phyloP scores from a whole-genome alignment of 2,113 vertebrate species.

The Aramus guarauna region DNA sequence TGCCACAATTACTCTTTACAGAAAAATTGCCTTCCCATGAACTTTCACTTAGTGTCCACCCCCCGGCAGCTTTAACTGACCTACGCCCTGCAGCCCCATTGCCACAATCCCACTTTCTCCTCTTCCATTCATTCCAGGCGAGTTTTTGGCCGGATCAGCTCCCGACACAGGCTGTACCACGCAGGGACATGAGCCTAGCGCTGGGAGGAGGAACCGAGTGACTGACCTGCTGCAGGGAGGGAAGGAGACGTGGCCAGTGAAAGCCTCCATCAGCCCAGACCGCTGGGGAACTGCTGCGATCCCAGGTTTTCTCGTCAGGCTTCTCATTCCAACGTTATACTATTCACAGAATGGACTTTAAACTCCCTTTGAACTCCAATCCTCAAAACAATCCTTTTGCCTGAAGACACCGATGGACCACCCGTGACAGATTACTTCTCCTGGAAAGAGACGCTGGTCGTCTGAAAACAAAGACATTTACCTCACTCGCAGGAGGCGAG shows the following conservation, averaged over 20 bases:
- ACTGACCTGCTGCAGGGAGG: fast-evolving
- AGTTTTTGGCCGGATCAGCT: background rate
- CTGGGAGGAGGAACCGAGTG: background rate
- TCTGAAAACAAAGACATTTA: background rate
- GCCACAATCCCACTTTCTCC: background rate
- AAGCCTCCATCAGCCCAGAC: fast-evolving
- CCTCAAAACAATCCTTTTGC: background rate
- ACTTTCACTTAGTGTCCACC: fast-evolving
- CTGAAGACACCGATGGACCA: fast-evolving
- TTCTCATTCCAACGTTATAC: background rate
- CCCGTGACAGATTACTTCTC: background rate
- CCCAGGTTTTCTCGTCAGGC: too few species aligned
- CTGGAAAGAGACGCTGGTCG: background rate
- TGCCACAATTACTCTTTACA: background rate
- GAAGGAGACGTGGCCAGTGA: background rate
- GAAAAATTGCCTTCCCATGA: fast-evolving
- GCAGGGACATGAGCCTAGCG: fast-evolving
- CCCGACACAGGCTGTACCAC: background rate
- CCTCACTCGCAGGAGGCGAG: fast-evolving
- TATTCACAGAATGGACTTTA: background rate
- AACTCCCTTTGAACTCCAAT: background rate
- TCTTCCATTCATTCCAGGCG: too few species aligned
- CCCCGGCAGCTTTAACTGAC: background rate
- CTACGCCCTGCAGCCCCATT: background rate
- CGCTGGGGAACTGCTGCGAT: background rate